phyloP scores from a whole-genome alignment of 2,797 vertebrate genomes.

The Gymnodraco acuticeps region DNA sequence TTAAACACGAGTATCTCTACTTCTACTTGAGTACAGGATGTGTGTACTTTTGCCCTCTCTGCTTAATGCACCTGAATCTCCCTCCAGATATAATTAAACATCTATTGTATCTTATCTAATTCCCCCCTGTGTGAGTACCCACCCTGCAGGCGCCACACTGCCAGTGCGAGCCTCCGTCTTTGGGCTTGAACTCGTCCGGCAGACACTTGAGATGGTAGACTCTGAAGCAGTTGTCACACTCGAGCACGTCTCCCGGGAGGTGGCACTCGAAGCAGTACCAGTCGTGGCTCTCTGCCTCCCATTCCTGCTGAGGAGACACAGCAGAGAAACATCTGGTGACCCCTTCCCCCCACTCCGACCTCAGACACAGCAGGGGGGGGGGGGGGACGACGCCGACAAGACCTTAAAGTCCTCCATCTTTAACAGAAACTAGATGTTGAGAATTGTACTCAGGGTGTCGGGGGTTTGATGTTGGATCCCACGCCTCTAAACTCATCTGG shows the following conservation, averaged over 20 bases:
- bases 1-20: too few relatives aligned
- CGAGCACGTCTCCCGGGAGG: slow-evolving; percentile 96
- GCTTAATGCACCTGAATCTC: too few relatives aligned
- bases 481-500: too few relatives aligned
- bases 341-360: slow-evolving; percentile 67
- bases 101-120: too few relatives aligned
- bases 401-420: not conserved
- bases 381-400: slow-evolving; percentile 29
- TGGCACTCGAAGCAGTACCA: slow-evolving; percentile 99
- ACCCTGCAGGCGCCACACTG: slow-evolving; percentile 98
- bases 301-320: slow-evolving; percentile 94
- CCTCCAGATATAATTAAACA: too few relatives aligned
- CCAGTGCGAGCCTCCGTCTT: slow-evolving; percentile 96
- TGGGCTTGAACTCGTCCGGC: slow-evolving; percentile 94
- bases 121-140: slow-evolving; percentile 3
- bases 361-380: slow-evolving; percentile 44
- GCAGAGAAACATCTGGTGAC: slow-evolving; percentile 79
- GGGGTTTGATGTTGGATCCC: not conserved
- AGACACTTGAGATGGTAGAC: slow-evolving; percentile 99
- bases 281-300: slow-evolving; percentile 99
- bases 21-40: too few relatives aligned
- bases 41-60: too few relatives aligned
- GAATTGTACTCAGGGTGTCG: not conserved
- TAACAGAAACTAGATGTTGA: not conserved
- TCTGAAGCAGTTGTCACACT: slow-evolving; percentile 98